Evolutionary conservation across 2,797 vertebrate genomes (phyloP), one percentile per base, ranked within the genome.

Genomic region (Lepus oiostolus): DNA sequence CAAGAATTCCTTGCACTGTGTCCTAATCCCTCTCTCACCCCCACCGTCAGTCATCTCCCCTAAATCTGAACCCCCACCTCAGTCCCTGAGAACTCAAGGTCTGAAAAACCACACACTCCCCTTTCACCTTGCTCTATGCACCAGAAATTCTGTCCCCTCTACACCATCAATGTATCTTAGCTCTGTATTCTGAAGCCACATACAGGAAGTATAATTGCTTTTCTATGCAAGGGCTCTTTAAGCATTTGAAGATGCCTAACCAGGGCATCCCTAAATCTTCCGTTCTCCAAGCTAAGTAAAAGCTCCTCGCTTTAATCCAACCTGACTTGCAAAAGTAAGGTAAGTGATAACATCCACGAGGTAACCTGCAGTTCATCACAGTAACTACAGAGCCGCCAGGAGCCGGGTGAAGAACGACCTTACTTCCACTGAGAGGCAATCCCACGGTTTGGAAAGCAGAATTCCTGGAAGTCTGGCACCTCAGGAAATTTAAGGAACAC

Each of bases 401-500:
- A 67, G 28, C 24, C 4, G 2, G 17, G 26, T 0, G 7, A 65
- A 79, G 19, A 72, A 32, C 4, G 2, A 17, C 13, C 11, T 26
- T 21, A 28, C 42, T 67, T 85, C 50, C 35, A 60, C 1, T 11
- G 72, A 82, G 2, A 84, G n/a, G 70, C 7, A 30, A 67, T 17
- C 13, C 68, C 52, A 13, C 2, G 5, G 74, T 75, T 70, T 67
- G 11, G 38, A 86, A 94, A 88, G 81, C 0, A 72, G 71, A 87
- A 93, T 93, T 89, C 81, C 85, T 94, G 67, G 38, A 95, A 93
- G 72, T 81, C 72, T 85, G 81, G 32, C 58, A 80, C 24, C 28
- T 86, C 0, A 0, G 82, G n/a, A 94, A 90, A 79, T 75, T 54
- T 82, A 94, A 91, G 75, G 21, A 77, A 12, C 77, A 67, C n/a